Conservation (phyloP, 2,797 vertebrate species). For the Pangasius larnaudii region DNA sequence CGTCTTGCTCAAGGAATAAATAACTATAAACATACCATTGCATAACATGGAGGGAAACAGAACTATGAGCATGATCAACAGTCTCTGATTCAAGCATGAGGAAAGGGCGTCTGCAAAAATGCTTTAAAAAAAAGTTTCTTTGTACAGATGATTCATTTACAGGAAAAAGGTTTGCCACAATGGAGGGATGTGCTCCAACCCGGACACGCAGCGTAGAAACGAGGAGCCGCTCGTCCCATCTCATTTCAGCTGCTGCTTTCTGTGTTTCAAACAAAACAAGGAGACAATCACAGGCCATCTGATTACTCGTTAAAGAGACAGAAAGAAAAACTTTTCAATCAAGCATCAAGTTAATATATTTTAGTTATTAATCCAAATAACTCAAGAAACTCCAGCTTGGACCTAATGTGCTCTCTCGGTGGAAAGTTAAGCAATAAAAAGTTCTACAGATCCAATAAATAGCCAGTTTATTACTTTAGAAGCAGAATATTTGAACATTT, state of each 20-base stretch:
- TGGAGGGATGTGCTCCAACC: neutral
- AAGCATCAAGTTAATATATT: neutral
- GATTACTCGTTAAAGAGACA: neutral
- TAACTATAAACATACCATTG: neutral
- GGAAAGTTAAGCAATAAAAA: neutral
- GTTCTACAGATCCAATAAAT: neutral
- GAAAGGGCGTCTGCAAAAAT: too few species aligned
- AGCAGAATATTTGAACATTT: neutral
- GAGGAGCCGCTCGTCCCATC: neutral
- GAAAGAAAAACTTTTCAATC: neutral
- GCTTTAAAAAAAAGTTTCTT: neutral
- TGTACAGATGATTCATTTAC: slow-evolving; percentile 16
- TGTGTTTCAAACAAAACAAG: slow-evolving; percentile 26
- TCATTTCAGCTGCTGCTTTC: slow-evolving; percentile 12
- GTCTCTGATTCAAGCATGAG: neutral
- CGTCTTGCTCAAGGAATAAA: neutral
- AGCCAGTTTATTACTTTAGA: too few species aligned
- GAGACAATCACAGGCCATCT: neutral
- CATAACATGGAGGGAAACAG: neutral
- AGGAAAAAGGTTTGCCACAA: neutral
- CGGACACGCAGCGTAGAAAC: neutral
- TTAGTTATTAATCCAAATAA: neutral
- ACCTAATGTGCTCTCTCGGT: neutral
- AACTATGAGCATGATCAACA: neutral
- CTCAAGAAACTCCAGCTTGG: neutral